Evolutionary conservation across 2,888 invertebrate species (phyloP).

Genomic region (Eugnorisma glareosa): DNA sequence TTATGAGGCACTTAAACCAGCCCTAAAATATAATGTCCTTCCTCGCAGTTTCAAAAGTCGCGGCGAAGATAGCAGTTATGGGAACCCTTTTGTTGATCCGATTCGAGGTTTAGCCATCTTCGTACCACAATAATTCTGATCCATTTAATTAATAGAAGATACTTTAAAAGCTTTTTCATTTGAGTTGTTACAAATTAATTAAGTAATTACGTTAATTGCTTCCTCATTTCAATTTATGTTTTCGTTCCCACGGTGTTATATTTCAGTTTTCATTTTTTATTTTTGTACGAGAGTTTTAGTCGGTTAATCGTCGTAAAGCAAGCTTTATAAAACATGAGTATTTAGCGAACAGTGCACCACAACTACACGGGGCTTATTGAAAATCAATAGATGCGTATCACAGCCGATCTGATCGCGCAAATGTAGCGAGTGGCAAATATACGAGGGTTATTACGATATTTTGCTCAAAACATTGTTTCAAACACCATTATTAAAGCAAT

Average conservation of each 20-base stretch:
- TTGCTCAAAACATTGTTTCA: conserved; percentile 22
- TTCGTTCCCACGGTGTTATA: background rate
- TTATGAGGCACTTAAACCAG: conserved; percentile 52
- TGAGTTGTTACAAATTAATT: conserved; percentile 10
- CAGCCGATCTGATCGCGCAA: conserved; percentile 52
- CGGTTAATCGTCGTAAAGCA: background rate
- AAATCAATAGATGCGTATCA: conserved; percentile 68
- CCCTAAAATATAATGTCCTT: conserved; percentile 59
- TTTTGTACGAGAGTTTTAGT: background rate
- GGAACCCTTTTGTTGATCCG: conserved; percentile 41
- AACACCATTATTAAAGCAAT: conserved; percentile 37
- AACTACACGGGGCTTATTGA: conserved; percentile 59
- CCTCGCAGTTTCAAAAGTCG: conserved; percentile 54
- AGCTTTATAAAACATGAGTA: conserved; percentile 11
- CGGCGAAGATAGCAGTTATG: conserved; percentile 46
- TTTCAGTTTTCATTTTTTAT: background rate
- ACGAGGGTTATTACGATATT: conserved; percentile 23
- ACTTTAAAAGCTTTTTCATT: conserved; percentile 28
- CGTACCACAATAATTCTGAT: conserved; percentile 12
- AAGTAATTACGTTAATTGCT: conserved; percentile 15
- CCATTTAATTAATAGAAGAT: conserved; percentile 34
- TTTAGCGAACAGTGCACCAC: conserved; percentile 33
- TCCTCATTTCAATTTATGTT: background rate
- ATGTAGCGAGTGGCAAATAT: conserved; percentile 38
- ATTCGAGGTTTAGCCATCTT: conserved; percentile 31